Percentiles rank a stretch among this genome's conserved stretches.
Evolutionary conservation across 2,113 vertebrate species (phyloP).

Genomic region (Elephas maximus): DNA sequence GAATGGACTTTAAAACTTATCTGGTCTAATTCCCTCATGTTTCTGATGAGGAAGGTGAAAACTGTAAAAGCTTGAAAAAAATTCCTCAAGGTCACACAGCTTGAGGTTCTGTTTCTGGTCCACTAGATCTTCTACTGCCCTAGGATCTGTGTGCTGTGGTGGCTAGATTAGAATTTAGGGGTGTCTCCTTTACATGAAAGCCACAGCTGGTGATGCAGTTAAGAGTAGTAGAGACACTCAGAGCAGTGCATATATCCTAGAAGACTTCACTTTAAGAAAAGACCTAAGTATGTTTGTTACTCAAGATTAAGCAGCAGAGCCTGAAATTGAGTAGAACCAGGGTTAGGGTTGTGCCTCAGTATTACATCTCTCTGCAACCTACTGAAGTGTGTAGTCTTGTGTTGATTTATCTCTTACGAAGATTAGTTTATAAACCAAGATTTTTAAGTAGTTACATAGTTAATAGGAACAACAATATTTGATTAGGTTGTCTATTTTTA

Average conservation of each 20-base stretch:
- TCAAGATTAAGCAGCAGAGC: neutral
- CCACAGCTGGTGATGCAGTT: neutral
- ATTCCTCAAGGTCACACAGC: neutral
- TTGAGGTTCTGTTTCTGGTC: neutral
- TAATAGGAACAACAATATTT: neutral
- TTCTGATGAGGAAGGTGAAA: slow-evolving; percentile 24
- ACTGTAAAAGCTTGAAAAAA: neutral
- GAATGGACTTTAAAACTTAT: neutral
- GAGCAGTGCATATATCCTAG: neutral
- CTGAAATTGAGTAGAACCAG: neutral
- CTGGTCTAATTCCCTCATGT: neutral
- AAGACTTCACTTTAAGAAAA: neutral
- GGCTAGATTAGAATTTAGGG: neutral
- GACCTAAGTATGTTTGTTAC: neutral
- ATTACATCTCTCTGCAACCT: neutral
- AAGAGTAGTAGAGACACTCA: neutral
- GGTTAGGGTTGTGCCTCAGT: neutral
- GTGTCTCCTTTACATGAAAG: neutral
- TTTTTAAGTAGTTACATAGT: neutral
- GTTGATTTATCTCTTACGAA: neutral
- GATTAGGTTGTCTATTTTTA: slow-evolving; percentile 1
- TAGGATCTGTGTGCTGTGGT: neutral
- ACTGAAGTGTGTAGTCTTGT: neutral
- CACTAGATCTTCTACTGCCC: neutral
- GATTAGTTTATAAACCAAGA: neutral